These are phyloP conservation scores for Dendropsophus ebraccatus DNA, from an alignment of 2,113 vertebrate genomes.

Conservation along the genomic window DNA sequence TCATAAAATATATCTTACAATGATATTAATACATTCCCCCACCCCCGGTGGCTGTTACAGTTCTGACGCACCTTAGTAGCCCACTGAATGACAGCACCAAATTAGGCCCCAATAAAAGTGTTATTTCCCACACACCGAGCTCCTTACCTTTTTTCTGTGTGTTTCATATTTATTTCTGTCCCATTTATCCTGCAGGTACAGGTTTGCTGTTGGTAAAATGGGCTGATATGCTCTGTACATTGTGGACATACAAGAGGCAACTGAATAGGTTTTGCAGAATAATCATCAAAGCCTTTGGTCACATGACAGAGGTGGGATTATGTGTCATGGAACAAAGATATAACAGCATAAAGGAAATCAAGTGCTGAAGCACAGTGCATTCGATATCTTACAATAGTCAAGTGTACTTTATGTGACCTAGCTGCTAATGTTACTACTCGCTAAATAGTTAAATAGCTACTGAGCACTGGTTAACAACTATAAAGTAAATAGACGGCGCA, in stretches of 20 bases:
- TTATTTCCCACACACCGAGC: neutral
- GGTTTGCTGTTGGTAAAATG: conserved; percentile 70
- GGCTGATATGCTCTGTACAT: conserved; percentile 78
- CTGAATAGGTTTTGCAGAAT: neutral
- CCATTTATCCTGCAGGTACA: conserved; percentile 76
- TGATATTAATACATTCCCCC: no score
- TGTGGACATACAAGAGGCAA: neutral
- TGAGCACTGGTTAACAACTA: neutral
- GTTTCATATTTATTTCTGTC: conserved; percentile 68
- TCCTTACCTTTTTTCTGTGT: conserved; percentile 74
- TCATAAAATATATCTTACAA: no score
- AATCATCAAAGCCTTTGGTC: neutral
- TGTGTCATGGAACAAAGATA: conserved; percentile 24
- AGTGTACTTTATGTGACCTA: neutral
- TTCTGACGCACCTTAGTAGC: no score
- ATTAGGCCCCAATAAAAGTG: neutral
- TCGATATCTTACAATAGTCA: conserved; percentile 10
- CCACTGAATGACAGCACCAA: neutral
- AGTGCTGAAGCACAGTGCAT: neutral
- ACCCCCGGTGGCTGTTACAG: no score
- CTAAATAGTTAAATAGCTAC: conserved; percentile 17
- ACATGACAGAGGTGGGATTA: neutral
- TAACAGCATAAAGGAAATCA: neutral
- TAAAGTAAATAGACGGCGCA: neutral
- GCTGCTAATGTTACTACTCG: neutral